A percentile compares a stretch with the other conserved stretches of the same genome.
Conservation (phyloP, 2,888 invertebrate genomes). For the Harmothoe impar region DNA sequence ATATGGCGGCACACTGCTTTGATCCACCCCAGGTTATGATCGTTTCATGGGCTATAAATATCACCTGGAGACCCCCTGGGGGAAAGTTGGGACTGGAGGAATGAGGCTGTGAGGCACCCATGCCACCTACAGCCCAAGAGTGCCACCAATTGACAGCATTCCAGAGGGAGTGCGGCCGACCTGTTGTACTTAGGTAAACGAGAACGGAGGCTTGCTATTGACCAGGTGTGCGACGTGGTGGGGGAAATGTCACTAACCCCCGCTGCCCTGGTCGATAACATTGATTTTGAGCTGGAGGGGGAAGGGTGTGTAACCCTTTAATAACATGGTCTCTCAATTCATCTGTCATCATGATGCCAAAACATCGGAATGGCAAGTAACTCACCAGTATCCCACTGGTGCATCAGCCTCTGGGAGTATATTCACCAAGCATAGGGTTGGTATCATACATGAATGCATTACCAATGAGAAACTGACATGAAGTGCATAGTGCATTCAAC, state of each 20-base stretch:
- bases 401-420: no score
- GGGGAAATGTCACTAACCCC: conserved; percentile 51
- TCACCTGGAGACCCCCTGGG: not conserved
- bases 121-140: not conserved
- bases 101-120: not conserved
- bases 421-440: no score
- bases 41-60: not conserved
- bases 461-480: no score
- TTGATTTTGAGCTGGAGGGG: conserved; percentile 7
- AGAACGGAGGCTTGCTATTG: conserved; percentile 23
- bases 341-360: no score
- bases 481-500: no score
- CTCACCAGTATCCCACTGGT: no score
- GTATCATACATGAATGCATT: no score
- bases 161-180: not conserved
- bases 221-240: not conserved
- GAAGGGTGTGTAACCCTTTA: no score
- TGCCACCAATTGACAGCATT: not conserved
- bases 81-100: not conserved
- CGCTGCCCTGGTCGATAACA: not conserved
- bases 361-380: no score
- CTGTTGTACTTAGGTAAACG: conserved; percentile 39
- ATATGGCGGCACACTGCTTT: not conserved
- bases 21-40: not conserved
- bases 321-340: no score